Base-by-base conservation (phyloP, 2,888 invertebrate species). In the Ormyrus labotus region DNA sequence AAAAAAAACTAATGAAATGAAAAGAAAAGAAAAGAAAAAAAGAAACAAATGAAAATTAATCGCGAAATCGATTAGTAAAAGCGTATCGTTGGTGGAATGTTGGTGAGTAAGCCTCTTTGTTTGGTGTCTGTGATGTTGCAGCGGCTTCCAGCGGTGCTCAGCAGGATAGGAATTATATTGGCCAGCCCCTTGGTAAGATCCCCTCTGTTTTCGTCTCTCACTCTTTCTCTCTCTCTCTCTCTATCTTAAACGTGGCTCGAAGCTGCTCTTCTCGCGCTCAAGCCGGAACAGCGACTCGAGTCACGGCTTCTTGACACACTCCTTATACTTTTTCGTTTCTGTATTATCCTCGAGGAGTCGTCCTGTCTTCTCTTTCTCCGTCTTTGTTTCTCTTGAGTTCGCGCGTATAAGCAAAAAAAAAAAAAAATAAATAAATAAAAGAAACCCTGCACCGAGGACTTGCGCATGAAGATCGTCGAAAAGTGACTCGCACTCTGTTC, bases 161-260 rank as follows among this genome's bases (percentile, higher is more conserved):
- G 96, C 96, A 95, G 96, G 95, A 96, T 96, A 95, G 96, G 96
- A 95, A 96, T 96, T 93, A 96, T 96, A 94, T 96, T 96, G 95
- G 96, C 96, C 95, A 96, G 96, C 95, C 96, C 96, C 93, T 94
- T 96, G 96, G 96, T 96, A 96, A 96, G 96, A 91, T 76, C 75
- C 55, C 64, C 58, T 73, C 61, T 68, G 7, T 58, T 13, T 64
- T 45, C 61, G 11, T 48, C 51, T 63, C 61, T 50, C 47, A 48
- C 60, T 61, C 64, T 79, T 57, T 64, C 67, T 78, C 47, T 74
- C 68, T 65, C n/a, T 74, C 61, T 69, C n/a, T 61, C 58, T 64
- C 64, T 70, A 55, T 67, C 50, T 65, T 34, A 34, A 2, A 8
- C 60, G 60, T 60, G 34, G 34, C 60, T 60, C 34, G 34, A 19